A percentile compares a stretch with the other conserved stretches of the same genome.
These are phyloP conservation scores for Uropsilus gracilis DNA, from an alignment of 2,113 vertebrate genomes.

Conservation along the genomic window DNA sequence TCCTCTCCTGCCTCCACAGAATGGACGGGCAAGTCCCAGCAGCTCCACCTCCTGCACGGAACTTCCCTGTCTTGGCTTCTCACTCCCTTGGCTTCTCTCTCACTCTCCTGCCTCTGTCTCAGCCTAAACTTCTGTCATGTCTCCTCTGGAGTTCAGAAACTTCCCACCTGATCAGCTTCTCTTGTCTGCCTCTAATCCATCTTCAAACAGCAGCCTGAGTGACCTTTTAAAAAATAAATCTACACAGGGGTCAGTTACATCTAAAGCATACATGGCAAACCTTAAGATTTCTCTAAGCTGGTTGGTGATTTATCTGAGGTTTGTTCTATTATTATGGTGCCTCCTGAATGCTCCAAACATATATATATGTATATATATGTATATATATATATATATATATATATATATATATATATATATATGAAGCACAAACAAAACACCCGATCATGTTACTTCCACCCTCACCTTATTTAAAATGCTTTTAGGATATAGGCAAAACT, in stretches of 20 bases:
- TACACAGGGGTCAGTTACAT: neutral
- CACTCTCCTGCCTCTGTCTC: neutral
- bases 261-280: constrained; percentile 32
- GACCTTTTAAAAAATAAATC: constrained; percentile 52
- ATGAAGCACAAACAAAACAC: constrained; percentile 16
- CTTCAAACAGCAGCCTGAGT: neutral
- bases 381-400: too few species aligned
- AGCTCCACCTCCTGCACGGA: neutral
- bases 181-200: neutral
- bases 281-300: constrained; percentile 12
- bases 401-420: too few species aligned
- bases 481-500: constrained; percentile 34
- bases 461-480: neutral
- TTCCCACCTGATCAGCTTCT: neutral
- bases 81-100: neutral
- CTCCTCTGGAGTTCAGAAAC: neutral
- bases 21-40: neutral
- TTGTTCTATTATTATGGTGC: neutral
- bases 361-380: too few species aligned
- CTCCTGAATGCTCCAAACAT: constrained; percentile 4
- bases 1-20: neutral
- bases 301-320: neutral
- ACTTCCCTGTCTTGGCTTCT: neutral
- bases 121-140: neutral
- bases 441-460: neutral